Base-by-base conservation (phyloP, 1,140 invertebrate species). In the Atopsyche davidsoni region DNA sequence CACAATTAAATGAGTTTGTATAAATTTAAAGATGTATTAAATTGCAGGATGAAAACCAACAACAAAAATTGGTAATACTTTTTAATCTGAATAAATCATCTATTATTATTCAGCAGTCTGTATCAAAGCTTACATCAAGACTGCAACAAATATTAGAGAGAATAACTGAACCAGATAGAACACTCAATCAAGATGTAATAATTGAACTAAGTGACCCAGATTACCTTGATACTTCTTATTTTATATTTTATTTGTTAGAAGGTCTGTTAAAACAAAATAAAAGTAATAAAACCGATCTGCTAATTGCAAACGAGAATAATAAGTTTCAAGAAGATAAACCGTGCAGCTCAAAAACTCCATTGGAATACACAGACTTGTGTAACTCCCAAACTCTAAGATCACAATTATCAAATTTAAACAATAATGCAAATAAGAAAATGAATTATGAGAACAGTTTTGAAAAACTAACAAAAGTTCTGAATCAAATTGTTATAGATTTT, bases 21-120 rank as follows among this genome's bases (percentile, higher is more conserved):
- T n/a, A n/a, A n/a, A n/a, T n/a, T 7, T 28, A 13, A 28, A 28
- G 25, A 31, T 18, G 18, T 23, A 13, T 38, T 51, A 2, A 18
- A 36, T 52, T 54, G 44, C 35, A 53, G 52, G 42, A 18, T 35
- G 9, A 16, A 6, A 23, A 22, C 13, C 47, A 48, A 23, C 40
- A 48, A 13, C 43, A 48, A 14, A 41, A 38, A 24, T 23, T 53
- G 14, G 36, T 36, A 18, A 45, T 32, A 31, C 40, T 54, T 21
- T 48, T 45, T 18, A 21, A 38, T 19, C 17, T 55, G 13, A 56
- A 56, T 44, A 47, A 56, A 38, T 47, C 54, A n/a, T 18, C 13
- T 28, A 21, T 51, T n/a, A 34, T 47, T 9, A 32, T 56, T 18
- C 25, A 51, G 38, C 24, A 56, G n/a, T 38, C 54, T 6, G 16